These are phyloP conservation scores for Pyrrhosoma nymphula DNA, from an alignment of 2,888 invertebrate genomes.

Conservation along the genomic window DNA sequence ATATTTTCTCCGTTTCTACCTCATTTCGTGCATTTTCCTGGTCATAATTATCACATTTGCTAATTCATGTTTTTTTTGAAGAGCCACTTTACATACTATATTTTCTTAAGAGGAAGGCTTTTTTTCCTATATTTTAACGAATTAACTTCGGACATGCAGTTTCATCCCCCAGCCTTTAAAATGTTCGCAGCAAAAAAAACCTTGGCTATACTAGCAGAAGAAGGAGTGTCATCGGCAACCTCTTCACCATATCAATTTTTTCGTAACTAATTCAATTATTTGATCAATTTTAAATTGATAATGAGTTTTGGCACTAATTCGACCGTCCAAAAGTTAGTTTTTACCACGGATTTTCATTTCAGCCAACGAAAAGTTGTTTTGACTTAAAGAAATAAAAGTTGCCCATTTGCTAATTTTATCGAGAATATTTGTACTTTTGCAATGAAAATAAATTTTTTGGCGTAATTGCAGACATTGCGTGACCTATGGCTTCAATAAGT, in stretches of 20 bases:
- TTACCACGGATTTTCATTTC: background rate
- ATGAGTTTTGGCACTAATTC: background rate
- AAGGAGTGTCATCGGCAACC: background rate
- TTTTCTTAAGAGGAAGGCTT: background rate
- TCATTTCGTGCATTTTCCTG: background rate
- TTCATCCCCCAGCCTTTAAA: background rate
- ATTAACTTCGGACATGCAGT: background rate
- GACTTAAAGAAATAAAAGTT: background rate
- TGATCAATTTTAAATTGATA: background rate
- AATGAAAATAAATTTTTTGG: background rate
- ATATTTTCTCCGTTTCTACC: background rate
- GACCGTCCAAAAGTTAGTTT: background rate
- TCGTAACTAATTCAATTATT: background rate
- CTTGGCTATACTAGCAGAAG: background rate
- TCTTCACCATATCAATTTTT: background rate
- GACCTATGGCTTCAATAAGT: background rate
- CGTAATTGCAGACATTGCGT: background rate
- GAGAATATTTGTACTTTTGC: background rate
- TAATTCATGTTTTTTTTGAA: background rate
- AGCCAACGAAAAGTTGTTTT: background rate
- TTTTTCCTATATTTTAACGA: background rate
- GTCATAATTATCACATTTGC: background rate
- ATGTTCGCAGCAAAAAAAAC: background rate
- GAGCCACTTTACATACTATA: background rate
- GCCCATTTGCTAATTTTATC: background rate